These are phyloP conservation scores for Cryptocephalus moraei DNA, from an alignment of 2,888 invertebrate species.

Conservation along the genomic window DNA sequence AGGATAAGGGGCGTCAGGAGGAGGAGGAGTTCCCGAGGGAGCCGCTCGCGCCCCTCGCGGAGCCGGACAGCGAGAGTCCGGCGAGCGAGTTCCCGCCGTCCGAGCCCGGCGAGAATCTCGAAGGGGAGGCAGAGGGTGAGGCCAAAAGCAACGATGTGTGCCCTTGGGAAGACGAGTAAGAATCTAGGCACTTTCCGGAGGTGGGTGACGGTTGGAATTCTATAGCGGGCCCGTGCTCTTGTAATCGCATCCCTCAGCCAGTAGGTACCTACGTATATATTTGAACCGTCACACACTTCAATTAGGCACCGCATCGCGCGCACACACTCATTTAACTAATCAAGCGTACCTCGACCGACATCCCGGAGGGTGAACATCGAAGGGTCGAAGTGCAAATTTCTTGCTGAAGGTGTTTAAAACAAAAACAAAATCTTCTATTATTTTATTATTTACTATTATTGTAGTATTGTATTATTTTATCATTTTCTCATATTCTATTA, in stretches of 20 bases:
- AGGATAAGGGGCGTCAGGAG: constrained; percentile 11
- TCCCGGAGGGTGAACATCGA: too few relatives aligned
- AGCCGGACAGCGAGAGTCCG: constrained; percentile 58
- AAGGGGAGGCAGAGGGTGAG: constrained; percentile 26
- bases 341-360: too few relatives aligned
- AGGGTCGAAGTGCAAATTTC: too few relatives aligned
- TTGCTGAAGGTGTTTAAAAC: too few relatives aligned
- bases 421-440: too few relatives aligned
- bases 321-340: background rate
- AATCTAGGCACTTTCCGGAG: constrained; percentile 25
- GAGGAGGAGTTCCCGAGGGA: constrained; percentile 7
- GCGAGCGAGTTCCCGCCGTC: constrained; percentile 50
- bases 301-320: constrained; percentile 7
- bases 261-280: background rate
- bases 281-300: constrained; percentile 3
- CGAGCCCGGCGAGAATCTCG: constrained; percentile 9
- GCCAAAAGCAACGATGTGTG: constrained; percentile 73
- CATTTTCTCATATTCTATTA: too few relatives aligned
- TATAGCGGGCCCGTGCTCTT: too few relatives aligned
- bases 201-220: too few relatives aligned
- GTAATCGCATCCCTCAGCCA: too few relatives aligned
- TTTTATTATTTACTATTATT: too few relatives aligned
- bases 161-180: constrained; percentile 95
- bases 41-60: constrained; percentile 55
- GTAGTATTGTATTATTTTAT: too few relatives aligned